Base-by-base conservation (phyloP, 2,113 vertebrate genomes). In the Eonycteris spelaea region DNA sequence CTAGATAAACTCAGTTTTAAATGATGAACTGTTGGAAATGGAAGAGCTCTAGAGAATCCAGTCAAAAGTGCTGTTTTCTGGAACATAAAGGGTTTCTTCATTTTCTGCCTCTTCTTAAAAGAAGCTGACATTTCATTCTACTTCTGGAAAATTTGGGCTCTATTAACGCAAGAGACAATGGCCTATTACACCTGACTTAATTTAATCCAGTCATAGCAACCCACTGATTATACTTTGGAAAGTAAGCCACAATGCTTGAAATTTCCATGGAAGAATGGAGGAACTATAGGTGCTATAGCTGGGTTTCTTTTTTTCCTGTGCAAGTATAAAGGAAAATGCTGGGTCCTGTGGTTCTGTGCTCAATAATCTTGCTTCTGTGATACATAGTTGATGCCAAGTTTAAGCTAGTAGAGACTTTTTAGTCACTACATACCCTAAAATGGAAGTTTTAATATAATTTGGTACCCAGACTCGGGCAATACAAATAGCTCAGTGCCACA, bases 371-470 rank as follows among this genome's bases (percentile, higher is more conserved):
- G 63, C 83, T 96, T 96, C 88, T 93, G 35, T 86, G 96, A 95
- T 95, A 57, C 1, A 77, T 77, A 73, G 24, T 95, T 77, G 89
- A 80, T 96, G 97, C 97, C 96, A 97, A 96, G 84, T 95, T 96
- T 94, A 94, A 96, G 95, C 91, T 74, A 75, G 79, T 70, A 96
- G 93, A 96, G 95, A 96, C 94, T 96, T 97, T 97, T 96, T 95
- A 97, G 97, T 92, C 63, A 77, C 97, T 95, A 16, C 79, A 93
- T 89, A 91, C 84, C 90, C 95, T 89, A 90, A 94, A 96, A 94
- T 96, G 95, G 93, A 95, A 97, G 86, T 97, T 96, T 95, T 94
- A 83, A 87, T 96, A 92, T 87, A 96, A 90, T 53, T 28, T 83
- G 59, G 19, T 91, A 75, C 95, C 94, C 96, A 97, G 94, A 55